Evolutionary conservation across 92 coral and sea anemone genomes (phyloP), one percentile per base, ranked within the genome.

Genomic region (Scolanthus callimorphus): DNA sequence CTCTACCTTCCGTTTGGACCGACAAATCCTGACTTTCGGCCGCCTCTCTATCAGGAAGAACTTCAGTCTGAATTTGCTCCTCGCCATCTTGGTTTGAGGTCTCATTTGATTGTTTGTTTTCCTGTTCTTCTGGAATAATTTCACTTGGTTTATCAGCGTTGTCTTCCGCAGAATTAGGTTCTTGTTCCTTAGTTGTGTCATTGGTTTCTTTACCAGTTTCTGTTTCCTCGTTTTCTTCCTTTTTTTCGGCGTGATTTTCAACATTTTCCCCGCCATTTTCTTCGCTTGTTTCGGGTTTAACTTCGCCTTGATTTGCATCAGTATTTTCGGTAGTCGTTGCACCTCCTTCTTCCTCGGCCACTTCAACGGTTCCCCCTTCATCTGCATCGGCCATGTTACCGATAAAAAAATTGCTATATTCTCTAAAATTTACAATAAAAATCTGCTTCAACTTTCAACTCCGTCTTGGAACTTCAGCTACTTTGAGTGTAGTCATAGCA

Each of bases 1-100:
- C 54, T 37, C 52, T 22, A 22, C 73, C 68, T 29, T 78, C 79
- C 2, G 85, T 78, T 51, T 78, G 85, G 13, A 57, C 78, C 1
- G 79, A 49, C 20, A 37, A 30, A 41, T 70, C 79, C 27, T 43
- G 55, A 11, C 28, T 61, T 9, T 67, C 61, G 13, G 45, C 23
- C 27, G 31, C 79, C 47, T 70, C 75, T 25, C 30, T 39, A 44
- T 49, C 67, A 11, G 28, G 66, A 11, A 71, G 37, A 58, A 20
- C 27, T 57, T 70, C 57, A 2, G 63, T 26, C 37, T 41, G 41
- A 9, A 21, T 46, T 28, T 46, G 65, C 15, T 62, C 19, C 2
- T 20, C 25, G 51, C 41, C 47, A 0, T 25, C 68, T 25, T 57
- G 49, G 1, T 57, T 55, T 12, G 74, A 39, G 10, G 51, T 45